Percentiles rank a stretch among this genome's conserved stretches.
These are phyloP conservation scores for Drosophila longiperda DNA, from an alignment of 2,888 invertebrate genomes.

Conservation along the genomic window DNA sequence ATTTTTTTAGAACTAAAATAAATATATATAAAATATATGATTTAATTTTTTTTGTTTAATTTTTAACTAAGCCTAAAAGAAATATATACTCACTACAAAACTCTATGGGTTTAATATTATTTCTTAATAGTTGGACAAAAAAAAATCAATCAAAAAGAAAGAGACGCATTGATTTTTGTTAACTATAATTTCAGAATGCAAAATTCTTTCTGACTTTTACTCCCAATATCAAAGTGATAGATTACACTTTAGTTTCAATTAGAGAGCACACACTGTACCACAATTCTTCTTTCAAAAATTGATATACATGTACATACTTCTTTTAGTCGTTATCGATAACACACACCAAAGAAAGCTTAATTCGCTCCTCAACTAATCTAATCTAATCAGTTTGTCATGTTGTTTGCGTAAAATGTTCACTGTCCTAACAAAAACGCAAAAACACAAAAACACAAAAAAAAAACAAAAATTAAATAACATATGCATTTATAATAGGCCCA, in stretches of 20 bases:
- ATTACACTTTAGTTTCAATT: not conserved
- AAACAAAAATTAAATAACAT: not conserved
- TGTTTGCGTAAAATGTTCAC: constrained; percentile 4
- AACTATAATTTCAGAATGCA: not conserved
- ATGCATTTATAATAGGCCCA: constrained; percentile 15
- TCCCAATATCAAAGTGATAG: not conserved
- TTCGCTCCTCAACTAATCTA: constrained; percentile 22
- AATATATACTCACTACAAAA: too few species aligned
- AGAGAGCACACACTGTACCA: not conserved
- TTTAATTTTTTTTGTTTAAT: too few species aligned
- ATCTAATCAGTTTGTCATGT: constrained; percentile 24
- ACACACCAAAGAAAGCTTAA: constrained; percentile 24
- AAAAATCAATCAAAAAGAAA: not conserved
- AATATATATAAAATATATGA: too few species aligned
- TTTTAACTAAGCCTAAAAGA: too few species aligned
- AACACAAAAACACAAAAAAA: too few species aligned
- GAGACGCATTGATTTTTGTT: not conserved
- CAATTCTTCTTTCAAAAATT: not conserved
- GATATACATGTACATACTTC: not conserved
- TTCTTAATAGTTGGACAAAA: not conserved
- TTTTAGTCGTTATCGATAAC: constrained; percentile 14
- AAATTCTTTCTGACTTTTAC: not conserved
- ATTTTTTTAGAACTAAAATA: not conserved
- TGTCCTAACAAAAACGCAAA: not conserved
- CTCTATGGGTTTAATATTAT: too few species aligned